phyloP scores from a whole-genome alignment of 1,140 invertebrate genomes.

The Drosophila kurseongensis region DNA sequence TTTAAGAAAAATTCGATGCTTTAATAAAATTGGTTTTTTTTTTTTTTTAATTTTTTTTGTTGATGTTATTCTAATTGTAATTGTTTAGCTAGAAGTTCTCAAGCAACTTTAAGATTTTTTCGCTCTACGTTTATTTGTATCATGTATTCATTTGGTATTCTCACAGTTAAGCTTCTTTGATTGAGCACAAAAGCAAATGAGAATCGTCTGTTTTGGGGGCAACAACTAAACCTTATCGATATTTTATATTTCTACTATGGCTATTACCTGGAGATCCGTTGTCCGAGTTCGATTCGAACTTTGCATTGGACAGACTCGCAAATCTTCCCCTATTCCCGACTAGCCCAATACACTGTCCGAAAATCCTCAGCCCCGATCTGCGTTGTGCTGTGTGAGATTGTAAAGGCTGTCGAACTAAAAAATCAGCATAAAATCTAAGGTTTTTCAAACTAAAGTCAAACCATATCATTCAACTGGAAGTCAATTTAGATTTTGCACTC shows the following conservation, averaged over 20 bases:
- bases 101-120: constrained; percentile 42
- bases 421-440: constrained; percentile 21
- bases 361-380: constrained; percentile 1
- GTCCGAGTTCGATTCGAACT: background rate
- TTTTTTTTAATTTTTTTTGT: constrained; percentile 17
- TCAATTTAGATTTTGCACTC: constrained; percentile 69
- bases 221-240: constrained; percentile 59
- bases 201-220: constrained; percentile 56
- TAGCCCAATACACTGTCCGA: constrained; percentile 52
- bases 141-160: constrained; percentile 73
- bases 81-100: constrained; percentile 45
- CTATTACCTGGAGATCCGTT: constrained; percentile 26
- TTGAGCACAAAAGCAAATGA: constrained; percentile 84
- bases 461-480: constrained; percentile 56
- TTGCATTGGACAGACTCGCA: constrained; percentile 61
- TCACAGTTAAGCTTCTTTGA: constrained; percentile 84
- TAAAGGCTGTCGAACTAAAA: constrained; percentile 23
- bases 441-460: constrained; percentile 28
- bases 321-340: constrained; percentile 80
- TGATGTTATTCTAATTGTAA: constrained; percentile 39
- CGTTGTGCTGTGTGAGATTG: constrained; percentile 13
- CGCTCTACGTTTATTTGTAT: constrained; percentile 51
- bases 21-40: constrained; percentile 67
- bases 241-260: constrained; percentile 44
- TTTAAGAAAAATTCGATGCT: constrained; percentile 81